These are phyloP conservation scores for Drosophila nigromelanica DNA, from an alignment of 1,140 invertebrate genomes.

Conservation along the genomic window DNA sequence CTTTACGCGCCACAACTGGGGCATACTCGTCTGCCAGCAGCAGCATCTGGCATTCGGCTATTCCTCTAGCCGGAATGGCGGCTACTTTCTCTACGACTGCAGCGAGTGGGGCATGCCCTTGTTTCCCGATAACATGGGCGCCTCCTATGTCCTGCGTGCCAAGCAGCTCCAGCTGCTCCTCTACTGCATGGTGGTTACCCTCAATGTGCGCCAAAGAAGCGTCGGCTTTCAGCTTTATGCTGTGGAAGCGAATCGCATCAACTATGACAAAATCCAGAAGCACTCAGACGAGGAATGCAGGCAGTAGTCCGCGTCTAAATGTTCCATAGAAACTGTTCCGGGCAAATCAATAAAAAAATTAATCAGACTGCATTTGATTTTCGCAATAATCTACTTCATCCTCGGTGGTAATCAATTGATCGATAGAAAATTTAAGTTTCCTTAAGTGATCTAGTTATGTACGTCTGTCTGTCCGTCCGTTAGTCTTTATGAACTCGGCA, in stretches of 20 bases:
- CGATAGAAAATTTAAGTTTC: too few species aligned
- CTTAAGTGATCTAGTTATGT: too few species aligned
- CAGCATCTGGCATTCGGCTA: slow-evolving; percentile 86
- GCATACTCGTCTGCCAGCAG: slow-evolving; percentile 84
- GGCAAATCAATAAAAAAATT: neutral
- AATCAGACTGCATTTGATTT: neutral
- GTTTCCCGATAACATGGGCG: slow-evolving; percentile 85
- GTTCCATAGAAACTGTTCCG: neutral
- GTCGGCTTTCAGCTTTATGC: slow-evolving; percentile 39
- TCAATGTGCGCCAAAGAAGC: slow-evolving; percentile 71
- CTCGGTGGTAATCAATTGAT: too few species aligned
- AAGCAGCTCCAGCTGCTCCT: slow-evolving; percentile 85
- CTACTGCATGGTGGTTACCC: slow-evolving; percentile 84
- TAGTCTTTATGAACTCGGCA: too few species aligned
- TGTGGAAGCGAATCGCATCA: slow-evolving; percentile 23
- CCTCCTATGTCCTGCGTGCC: slow-evolving; percentile 85
- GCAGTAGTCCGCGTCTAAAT: neutral
- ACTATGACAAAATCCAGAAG: neutral
- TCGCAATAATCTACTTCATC: too few species aligned
- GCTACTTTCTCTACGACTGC: slow-evolving; percentile 87
- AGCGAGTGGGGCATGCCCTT: slow-evolving; percentile 85
- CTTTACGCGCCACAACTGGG: slow-evolving; percentile 84
- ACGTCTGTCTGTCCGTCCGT: too few species aligned
- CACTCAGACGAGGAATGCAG: neutral
- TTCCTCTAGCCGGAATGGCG: slow-evolving; percentile 61